Percentiles rank a stretch among this genome's conserved stretches.
phyloP scores from a whole-genome alignment of 2,888 invertebrate species.

The Trichogramma dendrolimi region DNA sequence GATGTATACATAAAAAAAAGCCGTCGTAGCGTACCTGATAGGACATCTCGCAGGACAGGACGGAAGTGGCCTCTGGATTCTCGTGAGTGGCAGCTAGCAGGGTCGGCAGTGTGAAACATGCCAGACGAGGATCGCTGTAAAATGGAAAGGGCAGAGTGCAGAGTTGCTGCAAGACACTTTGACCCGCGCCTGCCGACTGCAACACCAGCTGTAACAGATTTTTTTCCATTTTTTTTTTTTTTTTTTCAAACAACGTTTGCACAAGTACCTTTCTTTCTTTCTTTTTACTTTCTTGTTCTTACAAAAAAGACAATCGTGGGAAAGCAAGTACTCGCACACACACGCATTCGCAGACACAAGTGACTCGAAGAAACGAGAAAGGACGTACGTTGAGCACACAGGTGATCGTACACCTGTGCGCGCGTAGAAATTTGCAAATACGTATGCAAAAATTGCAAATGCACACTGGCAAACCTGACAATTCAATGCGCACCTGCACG shows the following conservation, averaged over 20 bases:
- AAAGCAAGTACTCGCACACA: slow-evolving; percentile 9
- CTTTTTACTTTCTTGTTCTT: background rate
- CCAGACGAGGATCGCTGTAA: slow-evolving; percentile 71
- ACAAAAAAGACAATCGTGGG: slow-evolving; percentile 7
- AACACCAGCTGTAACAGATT: slow-evolving; percentile 61
- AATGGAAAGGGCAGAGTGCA: slow-evolving; percentile 82
- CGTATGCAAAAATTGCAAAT: too few relatives aligned
- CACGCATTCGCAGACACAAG: background rate
- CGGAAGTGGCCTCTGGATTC: slow-evolving; percentile 67
- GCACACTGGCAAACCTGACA: too few relatives aligned
- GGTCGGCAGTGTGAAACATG: slow-evolving; percentile 73
- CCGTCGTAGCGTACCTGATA: slow-evolving; percentile 54
- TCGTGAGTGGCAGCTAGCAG: slow-evolving; percentile 67
- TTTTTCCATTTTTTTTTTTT: background rate
- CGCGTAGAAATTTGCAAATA: too few relatives aligned
- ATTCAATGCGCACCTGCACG: too few relatives aligned
- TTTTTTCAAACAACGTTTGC: background rate
- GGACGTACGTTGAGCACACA: too few relatives aligned
- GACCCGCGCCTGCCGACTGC: slow-evolving; percentile 67
- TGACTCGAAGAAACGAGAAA: background rate
- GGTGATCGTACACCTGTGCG: too few relatives aligned
- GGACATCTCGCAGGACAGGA: slow-evolving; percentile 69
- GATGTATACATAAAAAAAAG: background rate
- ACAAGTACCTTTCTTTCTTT: too few relatives aligned
- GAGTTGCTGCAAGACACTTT: slow-evolving; percentile 78